Conservation (phyloP, 2,113 vertebrate species). For the Perccottus glenii region DNA sequence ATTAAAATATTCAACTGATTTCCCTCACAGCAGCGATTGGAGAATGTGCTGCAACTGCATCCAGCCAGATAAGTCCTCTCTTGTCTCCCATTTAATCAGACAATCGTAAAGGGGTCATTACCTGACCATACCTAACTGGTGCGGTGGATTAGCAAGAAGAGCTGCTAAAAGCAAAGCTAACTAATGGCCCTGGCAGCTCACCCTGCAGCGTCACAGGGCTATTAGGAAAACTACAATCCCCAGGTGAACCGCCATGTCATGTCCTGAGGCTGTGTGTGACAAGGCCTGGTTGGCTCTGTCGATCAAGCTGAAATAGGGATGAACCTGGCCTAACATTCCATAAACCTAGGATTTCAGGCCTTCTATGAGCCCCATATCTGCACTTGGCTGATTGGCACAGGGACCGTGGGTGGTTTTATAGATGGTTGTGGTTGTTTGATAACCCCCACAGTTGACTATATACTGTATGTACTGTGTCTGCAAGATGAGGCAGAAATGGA, state of each 20-base stretch:
- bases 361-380: constrained; percentile 69
- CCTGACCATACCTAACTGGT: constrained; percentile 52
- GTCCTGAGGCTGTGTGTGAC: constrained; percentile 69
- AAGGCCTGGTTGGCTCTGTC: constrained; percentile 71
- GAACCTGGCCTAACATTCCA: constrained; percentile 57
- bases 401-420: constrained; percentile 68
- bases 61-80: constrained; percentile 52
- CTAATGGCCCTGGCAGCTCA: constrained; percentile 61
- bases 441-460: not conserved
- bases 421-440: constrained; percentile 64
- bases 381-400: constrained; percentile 71
- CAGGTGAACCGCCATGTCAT: constrained; percentile 68
- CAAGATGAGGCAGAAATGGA: not conserved
- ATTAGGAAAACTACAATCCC: constrained; percentile 76
- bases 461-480: not conserved
- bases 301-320: constrained; percentile 55
- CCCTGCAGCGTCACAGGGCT: constrained; percentile 62
- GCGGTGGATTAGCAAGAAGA: constrained; percentile 42
- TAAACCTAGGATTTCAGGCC: constrained; percentile 68
- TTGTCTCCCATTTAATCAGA: constrained; percentile 47
- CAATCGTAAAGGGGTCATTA: constrained; percentile 60
- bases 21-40: constrained; percentile 23
- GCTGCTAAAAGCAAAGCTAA: constrained; percentile 65
- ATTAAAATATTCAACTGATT: constrained; percentile 71
- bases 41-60: constrained; percentile 55